phyloP scores from a whole-genome alignment of 2,888 invertebrate species.

The Drosophila gaucha region DNA sequence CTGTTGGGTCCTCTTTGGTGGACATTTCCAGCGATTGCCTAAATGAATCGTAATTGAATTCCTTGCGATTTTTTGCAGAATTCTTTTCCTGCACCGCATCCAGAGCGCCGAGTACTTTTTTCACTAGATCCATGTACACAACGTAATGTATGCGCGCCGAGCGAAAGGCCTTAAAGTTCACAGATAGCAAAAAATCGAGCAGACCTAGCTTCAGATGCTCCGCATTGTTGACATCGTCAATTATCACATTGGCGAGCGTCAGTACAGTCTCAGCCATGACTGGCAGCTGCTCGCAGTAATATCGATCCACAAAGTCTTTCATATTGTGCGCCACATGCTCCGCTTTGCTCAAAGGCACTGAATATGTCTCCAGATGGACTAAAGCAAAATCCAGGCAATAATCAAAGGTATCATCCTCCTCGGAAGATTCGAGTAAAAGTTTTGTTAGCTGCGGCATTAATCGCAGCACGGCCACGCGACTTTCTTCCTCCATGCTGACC shows the following conservation, averaged over 20 bases:
- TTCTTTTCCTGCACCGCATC: background rate
- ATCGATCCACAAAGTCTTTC: conserved; percentile 38
- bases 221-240: conserved; percentile 11
- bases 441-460: conserved; percentile 32
- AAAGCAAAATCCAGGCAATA: conserved; percentile 8
- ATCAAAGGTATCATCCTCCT: conserved; percentile 1
- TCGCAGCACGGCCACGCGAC: conserved; percentile 1
- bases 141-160: background rate
- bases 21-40: background rate
- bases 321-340: conserved; percentile 13
- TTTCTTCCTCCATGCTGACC: background rate
- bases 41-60: background rate
- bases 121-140: background rate
- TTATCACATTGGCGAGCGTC: conserved; percentile 28
- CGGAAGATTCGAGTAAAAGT: conserved; percentile 2
- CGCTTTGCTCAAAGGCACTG: background rate
- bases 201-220: conserved; percentile 21
- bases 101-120: conserved; percentile 3
- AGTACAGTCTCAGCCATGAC: conserved; percentile 22
- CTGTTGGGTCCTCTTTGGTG: no score
- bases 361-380: background rate
- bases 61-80: background rate
- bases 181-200: conserved; percentile 49
- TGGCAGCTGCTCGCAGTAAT: conserved; percentile 12
- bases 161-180: conserved; percentile 39